phyloP scores from a whole-genome alignment of 1,140 invertebrate species.

The Cherax quadricarinatus region DNA sequence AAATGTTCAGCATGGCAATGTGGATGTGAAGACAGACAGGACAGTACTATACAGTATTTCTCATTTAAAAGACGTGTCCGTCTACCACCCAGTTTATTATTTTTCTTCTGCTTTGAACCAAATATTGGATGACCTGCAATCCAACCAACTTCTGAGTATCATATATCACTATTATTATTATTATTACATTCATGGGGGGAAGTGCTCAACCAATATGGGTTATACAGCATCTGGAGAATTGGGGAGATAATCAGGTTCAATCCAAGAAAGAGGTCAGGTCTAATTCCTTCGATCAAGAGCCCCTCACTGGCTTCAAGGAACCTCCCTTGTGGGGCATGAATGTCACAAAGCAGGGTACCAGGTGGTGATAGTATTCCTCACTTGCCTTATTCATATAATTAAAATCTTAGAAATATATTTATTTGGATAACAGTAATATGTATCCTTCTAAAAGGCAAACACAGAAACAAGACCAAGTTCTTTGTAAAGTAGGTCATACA shows the following conservation, averaged over 20 bases:
- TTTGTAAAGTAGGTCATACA: neutral
- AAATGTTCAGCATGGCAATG: neutral
- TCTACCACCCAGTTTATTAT: constrained; percentile 4
- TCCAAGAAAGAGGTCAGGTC: too few relatives aligned
- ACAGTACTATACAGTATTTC: neutral
- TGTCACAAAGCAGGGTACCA: constrained; percentile 27
- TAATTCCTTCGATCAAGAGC: too few relatives aligned
- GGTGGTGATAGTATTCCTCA: constrained; percentile 23
- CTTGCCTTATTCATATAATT: constrained; percentile 5
- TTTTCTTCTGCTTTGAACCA: constrained; percentile 17
- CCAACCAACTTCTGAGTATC: neutral
- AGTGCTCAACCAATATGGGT: too few relatives aligned
- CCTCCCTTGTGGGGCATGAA: too few relatives aligned
- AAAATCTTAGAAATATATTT: neutral
- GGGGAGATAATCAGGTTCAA: too few relatives aligned
- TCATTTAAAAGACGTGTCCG: neutral
- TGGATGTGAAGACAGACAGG: neutral
- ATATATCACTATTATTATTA: neutral
- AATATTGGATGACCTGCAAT: constrained; percentile 2
- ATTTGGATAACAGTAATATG: neutral
- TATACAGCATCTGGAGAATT: too few relatives aligned
- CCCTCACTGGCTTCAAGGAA: too few relatives aligned
- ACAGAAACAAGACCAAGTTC: neutral
- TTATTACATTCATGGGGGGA: too few relatives aligned
- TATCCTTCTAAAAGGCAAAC: neutral